phyloP scores from a whole-genome alignment of 1,140 invertebrate genomes.

The Cephus cinctus region DNA sequence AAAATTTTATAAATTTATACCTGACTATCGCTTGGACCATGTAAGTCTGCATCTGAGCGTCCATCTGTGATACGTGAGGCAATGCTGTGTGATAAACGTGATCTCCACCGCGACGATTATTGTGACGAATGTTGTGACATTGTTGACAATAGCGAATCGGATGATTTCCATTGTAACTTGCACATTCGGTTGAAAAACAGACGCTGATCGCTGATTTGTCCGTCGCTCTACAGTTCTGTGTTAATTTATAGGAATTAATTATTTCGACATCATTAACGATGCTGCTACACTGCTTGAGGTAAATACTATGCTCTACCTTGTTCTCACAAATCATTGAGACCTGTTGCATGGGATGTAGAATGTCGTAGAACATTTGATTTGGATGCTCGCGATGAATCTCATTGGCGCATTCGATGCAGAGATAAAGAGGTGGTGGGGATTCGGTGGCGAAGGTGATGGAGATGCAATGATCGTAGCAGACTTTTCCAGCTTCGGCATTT shows the following conservation, averaged over 20 bases:
- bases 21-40: constrained; percentile 96
- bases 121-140: constrained; percentile 87
- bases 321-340: constrained; percentile 95
- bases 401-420: constrained; percentile 96
- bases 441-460: constrained; percentile 79
- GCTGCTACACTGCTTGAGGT: too few relatives aligned
- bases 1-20: too few relatives aligned
- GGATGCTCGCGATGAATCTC: constrained; percentile 81
- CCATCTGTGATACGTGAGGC: constrained; percentile 83
- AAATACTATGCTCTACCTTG: too few relatives aligned
- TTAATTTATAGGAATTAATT: too few relatives aligned
- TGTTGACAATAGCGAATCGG: constrained; percentile 93
- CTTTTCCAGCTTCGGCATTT: constrained; percentile 85
- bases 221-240: constrained; percentile 90
- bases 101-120: constrained; percentile 78
- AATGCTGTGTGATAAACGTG: constrained; percentile 88
- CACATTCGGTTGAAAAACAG: constrained; percentile 96
- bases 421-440: constrained; percentile 89
- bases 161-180: constrained; percentile 92
- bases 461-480: constrained; percentile 86
- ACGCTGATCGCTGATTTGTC: constrained; percentile 95
- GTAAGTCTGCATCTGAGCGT: constrained; percentile 87
- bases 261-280: too few relatives aligned
- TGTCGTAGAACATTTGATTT: constrained; percentile 86
- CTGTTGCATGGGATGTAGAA: constrained; percentile 92